Conservation (phyloP, 2,797 vertebrate species). For the Brachyalestes nurse region DNA sequence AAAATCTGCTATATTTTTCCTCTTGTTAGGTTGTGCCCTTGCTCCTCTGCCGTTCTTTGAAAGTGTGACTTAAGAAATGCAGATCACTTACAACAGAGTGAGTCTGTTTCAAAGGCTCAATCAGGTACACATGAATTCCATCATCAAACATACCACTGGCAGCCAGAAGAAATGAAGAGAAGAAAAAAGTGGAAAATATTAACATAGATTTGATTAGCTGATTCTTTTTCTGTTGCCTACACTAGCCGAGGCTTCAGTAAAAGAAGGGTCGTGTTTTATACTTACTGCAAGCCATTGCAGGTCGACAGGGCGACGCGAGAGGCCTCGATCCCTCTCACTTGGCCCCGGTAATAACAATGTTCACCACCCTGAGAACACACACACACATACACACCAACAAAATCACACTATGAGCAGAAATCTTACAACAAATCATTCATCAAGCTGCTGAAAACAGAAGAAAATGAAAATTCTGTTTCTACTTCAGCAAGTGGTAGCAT, state of each 20-base stretch:
- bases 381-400: slow-evolving; percentile 20
- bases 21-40: background rate
- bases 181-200: slow-evolving; percentile 33
- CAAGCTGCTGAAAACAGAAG: background rate
- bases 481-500: background rate
- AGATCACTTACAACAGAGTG: slow-evolving; percentile 86
- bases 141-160: slow-evolving; percentile 96
- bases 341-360: slow-evolving; percentile 97
- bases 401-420: background rate
- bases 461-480: background rate
- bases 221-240: slow-evolving; percentile 3
- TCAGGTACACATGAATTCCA: slow-evolving; percentile 84
- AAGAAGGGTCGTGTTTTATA: slow-evolving; percentile 56
- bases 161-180: slow-evolving; percentile 46
- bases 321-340: slow-evolving; percentile 86
- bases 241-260: background rate
- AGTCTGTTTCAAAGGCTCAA: slow-evolving; percentile 87
- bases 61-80: slow-evolving; percentile 18
- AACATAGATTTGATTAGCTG: slow-evolving; percentile 48
- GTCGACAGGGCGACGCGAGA: slow-evolving; percentile 93
- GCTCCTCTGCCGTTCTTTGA: background rate
- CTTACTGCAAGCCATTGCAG: slow-evolving; percentile 98
- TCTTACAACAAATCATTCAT: slow-evolving; percentile 5
- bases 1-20: background rate
- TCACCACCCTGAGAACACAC: slow-evolving; percentile 87